phyloP scores from a whole-genome alignment of 2,113 vertebrate genomes.

The Gymnogyps californianus region DNA sequence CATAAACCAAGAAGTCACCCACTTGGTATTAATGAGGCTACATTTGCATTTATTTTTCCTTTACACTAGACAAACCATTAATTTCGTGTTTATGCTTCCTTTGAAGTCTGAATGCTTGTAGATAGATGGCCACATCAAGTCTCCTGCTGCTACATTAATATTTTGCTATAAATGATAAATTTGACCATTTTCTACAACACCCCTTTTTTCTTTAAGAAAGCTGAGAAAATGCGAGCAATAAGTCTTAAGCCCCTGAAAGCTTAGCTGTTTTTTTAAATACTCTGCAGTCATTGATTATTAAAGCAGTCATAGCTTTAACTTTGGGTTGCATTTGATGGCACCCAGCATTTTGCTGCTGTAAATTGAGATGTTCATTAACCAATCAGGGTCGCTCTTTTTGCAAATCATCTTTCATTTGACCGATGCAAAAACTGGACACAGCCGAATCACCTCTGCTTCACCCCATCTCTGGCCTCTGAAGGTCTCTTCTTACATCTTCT shows the following conservation, averaged over 20 bases:
- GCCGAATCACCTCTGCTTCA: background rate
- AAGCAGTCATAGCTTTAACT: slow-evolving; percentile 75
- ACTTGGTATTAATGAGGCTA: slow-evolving; percentile 84
- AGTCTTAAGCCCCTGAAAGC: slow-evolving; percentile 78
- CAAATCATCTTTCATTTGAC: background rate
- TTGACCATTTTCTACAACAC: slow-evolving; percentile 81
- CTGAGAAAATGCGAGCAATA: slow-evolving; percentile 79
- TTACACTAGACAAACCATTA: slow-evolving; percentile 84
- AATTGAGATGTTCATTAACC: slow-evolving; percentile 55
- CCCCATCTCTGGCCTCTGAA: background rate
- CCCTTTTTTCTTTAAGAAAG: slow-evolving; percentile 82
- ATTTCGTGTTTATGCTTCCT: slow-evolving; percentile 83
- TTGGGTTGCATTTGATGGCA: slow-evolving; percentile 65
- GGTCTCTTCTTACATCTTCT: background rate
- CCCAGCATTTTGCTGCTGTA: slow-evolving; percentile 55
- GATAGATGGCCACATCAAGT: slow-evolving; percentile 83
- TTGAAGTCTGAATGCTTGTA: slow-evolving; percentile 81
- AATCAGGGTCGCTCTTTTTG: background rate
- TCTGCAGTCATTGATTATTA: slow-evolving; percentile 76
- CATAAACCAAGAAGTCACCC: slow-evolving; percentile 85
- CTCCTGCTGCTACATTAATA: slow-evolving; percentile 85
- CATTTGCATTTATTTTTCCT: slow-evolving; percentile 87
- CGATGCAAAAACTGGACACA: background rate
- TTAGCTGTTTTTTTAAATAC: slow-evolving; percentile 71
- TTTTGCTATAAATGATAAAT: slow-evolving; percentile 85